A percentile compares a stretch with the other conserved stretches of the same genome.
These are phyloP conservation scores for Eristalinus aeneus DNA, from an alignment of 2,888 invertebrate species.

Conservation along the genomic window DNA sequence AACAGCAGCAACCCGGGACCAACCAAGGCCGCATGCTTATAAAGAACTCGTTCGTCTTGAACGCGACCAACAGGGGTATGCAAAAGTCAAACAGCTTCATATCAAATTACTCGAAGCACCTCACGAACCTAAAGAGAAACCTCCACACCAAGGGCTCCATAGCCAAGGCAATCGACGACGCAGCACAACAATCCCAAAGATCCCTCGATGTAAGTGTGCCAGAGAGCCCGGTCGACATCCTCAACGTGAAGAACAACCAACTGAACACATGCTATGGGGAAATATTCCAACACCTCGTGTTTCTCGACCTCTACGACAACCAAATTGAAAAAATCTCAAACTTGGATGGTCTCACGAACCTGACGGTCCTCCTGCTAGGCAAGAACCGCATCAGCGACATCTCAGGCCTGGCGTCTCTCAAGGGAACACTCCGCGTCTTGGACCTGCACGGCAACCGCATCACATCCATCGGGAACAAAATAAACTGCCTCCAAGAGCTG, in stretches of 20 bases:
- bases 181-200: neutral
- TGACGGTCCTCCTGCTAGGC: conserved; percentile 93
- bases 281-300: conserved; percentile 86
- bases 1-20: conserved; percentile 61
- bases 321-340: conserved; percentile 93
- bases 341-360: conserved; percentile 88
- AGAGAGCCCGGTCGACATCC: conserved; percentile 72
- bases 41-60: conserved; percentile 57
- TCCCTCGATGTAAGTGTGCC: conserved; percentile 22
- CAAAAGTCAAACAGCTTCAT: conserved; percentile 80
- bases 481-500: conserved; percentile 86
- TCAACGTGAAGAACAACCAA: conserved; percentile 79
- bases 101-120: conserved; percentile 75
- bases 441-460: conserved; percentile 97
- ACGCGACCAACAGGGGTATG: conserved; percentile 68
- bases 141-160: conserved; percentile 68
- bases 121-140: conserved; percentile 75
- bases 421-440: conserved; percentile 89
- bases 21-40: conserved; percentile 39
- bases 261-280: conserved; percentile 76
- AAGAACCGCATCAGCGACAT: conserved; percentile 87
- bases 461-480: conserved; percentile 79
- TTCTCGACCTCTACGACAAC: conserved; percentile 96
- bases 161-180: conserved; percentile 22
- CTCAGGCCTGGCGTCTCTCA: conserved; percentile 76